phyloP scores from a whole-genome alignment of 1,140 invertebrate genomes.

The Dufourea novaeangliae region DNA sequence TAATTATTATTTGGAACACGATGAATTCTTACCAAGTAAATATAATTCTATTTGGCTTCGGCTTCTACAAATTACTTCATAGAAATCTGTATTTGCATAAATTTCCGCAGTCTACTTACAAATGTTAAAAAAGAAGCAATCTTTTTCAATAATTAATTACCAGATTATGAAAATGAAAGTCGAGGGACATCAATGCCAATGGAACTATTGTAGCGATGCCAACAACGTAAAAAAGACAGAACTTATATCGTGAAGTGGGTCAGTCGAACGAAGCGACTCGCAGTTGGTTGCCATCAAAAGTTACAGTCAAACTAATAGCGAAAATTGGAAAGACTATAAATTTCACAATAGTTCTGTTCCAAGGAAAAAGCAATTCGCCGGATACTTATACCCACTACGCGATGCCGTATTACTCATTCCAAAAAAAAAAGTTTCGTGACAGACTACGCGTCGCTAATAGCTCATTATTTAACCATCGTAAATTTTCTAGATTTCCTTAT shows the following conservation, averaged over 20 bases:
- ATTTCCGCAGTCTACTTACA: no score
- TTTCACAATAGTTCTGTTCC: conserved; percentile 18
- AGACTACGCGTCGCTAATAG: background rate
- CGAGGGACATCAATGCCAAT: background rate
- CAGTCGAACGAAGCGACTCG: conserved; percentile 36
- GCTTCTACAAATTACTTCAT: no score
- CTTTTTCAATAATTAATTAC: background rate
- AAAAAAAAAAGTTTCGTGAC: background rate
- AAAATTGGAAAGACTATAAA: conserved; percentile 14
- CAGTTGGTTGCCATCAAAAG: conserved; percentile 8
- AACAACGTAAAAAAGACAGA: conserved; percentile 12
- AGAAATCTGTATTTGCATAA: no score
- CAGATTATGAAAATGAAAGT: background rate
- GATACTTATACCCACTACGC: background rate
- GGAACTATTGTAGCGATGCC: no score
- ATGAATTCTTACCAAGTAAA: no score
- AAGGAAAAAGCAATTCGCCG: conserved; percentile 1
- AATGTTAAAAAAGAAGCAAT: no score
- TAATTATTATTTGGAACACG: no score
- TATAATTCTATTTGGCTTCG: no score
- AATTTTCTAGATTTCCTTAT: background rate
- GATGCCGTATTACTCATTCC: no score
- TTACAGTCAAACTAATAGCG: conserved; percentile 28
- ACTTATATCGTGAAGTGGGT: conserved; percentile 40
- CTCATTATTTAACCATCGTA: background rate